Evolutionary conservation across 1,140 invertebrate genomes (phyloP), one percentile per base, ranked within the genome.

Genomic region (Charaxes varanes): DNA sequence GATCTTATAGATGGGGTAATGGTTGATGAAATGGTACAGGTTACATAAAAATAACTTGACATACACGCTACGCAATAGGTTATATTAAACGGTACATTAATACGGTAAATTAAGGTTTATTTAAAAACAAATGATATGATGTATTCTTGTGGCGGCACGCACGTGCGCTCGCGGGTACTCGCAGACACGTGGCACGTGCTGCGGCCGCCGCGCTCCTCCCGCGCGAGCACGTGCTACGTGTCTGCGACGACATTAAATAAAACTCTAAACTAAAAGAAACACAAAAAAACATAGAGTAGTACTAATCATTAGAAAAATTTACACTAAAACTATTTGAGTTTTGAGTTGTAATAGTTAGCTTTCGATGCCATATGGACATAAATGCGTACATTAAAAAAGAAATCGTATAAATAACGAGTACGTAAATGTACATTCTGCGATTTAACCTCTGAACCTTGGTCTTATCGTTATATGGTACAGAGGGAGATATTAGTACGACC

Each of bases 101-200:
- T 55, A 55, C 53, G 58, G 58, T 67, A 64, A 70, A 74, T 67
- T 66, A 70, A 65, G 62, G 66, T 61, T 74, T 66, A 78, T 14
- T 70, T 81, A 73, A 84, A 83, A 84, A 74, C 72, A 85, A 85
- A 85, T 85, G 84, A 85, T 85, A 85, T 85, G 84, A 85, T 76
- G 72, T 63, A 85, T 85, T 85, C 84, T 85, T 85, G 84, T 82
- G 52, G 65, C 73, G 45, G 52, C 70, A 62, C 56, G 2, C 28
- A 38, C 22, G 63, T 70, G 65, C 71, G 48, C 17, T 60, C 69
- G 69, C 69, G 40, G 59, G 34, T 53, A 31, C 0, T 31, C n/a
- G n/a, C n/a, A n/a, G n/a, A 28, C 42, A 22, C 41, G 37, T 7
- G 11, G 15, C n/a, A n/a, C n/a, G n/a, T n/a, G n/a, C n/a, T n/a